Evolutionary conservation across 1,140 invertebrate genomes (phyloP), one percentile per base, ranked within the genome.

Genomic region (Brachionus asplanchnoidis): DNA sequence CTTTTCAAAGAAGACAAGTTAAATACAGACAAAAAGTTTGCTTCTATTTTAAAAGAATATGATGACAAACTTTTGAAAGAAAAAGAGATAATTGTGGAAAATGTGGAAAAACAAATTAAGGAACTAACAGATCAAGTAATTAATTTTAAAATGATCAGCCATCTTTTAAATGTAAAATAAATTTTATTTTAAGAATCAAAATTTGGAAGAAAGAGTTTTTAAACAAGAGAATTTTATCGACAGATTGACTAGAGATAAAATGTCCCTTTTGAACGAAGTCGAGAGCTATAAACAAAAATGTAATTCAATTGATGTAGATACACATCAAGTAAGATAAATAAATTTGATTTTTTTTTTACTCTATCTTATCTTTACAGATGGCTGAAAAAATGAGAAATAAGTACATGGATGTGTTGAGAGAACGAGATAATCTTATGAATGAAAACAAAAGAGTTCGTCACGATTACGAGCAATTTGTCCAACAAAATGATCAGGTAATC

Each of bases 291-390:
- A 65, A 36, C 36, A 60, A 82, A 82, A 82, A n/a, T 82, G 50
- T 68, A 82, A 82, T 20, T 82, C 79, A 65, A 82, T 82, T 68
- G 79, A 82, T 82, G 40, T 82, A 9, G 65, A 82, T 68, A 68
- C 79, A 44, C 79, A 82, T 82, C 50, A 65, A 17, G 77, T 80
- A 36, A 53, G 11, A 14, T 17, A 3, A 20, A 80, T 8, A 36
- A 36, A 36, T 36, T 36, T 6, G 2, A 36, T 7, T 36, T 36
- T 36, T 36, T 7, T 36, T 6, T 36, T 3, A 28, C 3, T 36
- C 5, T 36, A 36, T 36, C 6, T 7, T 36, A 7, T 36, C 32
- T 73, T 60, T 53, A 11, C 7, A 80, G 77, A 82, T 82, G 53
- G 79, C 79, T 46, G 79, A 82, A 23, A 82, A 44, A 40, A 65